phyloP scores from a whole-genome alignment of 2,888 invertebrate genomes.

The Gonocerus acuteangulatus region DNA sequence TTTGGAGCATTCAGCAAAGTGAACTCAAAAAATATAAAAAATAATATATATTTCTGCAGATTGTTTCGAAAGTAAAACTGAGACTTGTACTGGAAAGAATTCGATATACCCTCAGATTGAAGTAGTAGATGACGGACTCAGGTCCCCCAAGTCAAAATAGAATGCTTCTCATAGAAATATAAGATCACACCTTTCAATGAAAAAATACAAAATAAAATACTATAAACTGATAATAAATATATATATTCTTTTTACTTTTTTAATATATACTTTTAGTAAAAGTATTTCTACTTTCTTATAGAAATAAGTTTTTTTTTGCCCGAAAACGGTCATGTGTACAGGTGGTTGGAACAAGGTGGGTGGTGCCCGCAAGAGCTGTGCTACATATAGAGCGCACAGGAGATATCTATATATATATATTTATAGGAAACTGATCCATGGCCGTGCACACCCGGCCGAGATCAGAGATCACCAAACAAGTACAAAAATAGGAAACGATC shows the following conservation, averaged over 20 bases:
- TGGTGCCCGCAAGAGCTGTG: constrained; percentile 21
- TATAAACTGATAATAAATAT: constrained; percentile 21
- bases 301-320: constrained; percentile 17
- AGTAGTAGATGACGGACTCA: background rate
- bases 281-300: constrained; percentile 22
- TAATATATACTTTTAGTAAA: background rate
- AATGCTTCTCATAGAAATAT: constrained; percentile 15
- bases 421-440: constrained; percentile 9
- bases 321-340: constrained; percentile 20
- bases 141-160: constrained; percentile 10
- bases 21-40: constrained; percentile 5
- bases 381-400: constrained; percentile 8
- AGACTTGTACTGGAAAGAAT: background rate
- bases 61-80: constrained; percentile 24
- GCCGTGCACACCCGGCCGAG: constrained; percentile 6
- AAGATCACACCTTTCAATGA: constrained; percentile 23
- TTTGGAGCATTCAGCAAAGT: background rate
- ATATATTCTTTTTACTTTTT: background rate
- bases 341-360: constrained; percentile 25
- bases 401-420: constrained; percentile 3
- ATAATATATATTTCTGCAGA: constrained; percentile 17
- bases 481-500: constrained; percentile 37
- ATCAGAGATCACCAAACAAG: constrained; percentile 35
- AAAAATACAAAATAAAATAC: constrained; percentile 25
- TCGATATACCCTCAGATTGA: background rate